Base-by-base conservation (phyloP, 2,113 vertebrate genomes). In the Rhizomys pruinosus region DNA sequence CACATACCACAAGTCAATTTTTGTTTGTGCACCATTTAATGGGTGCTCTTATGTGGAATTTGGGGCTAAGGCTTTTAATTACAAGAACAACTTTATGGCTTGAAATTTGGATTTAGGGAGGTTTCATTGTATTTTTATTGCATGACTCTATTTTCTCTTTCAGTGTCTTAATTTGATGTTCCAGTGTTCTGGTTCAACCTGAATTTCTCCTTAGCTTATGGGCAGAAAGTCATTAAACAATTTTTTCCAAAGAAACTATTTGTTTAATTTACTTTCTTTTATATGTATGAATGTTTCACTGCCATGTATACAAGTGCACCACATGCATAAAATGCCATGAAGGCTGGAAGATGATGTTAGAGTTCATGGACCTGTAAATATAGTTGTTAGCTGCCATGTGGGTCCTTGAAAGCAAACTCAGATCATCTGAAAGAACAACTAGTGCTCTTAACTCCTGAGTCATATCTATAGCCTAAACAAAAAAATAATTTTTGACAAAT, bases 1-100 rank as follows among this genome's bases (percentile, higher is more conserved):
- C 52, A 79, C 47, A 74, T 69, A 86, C 47, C 61, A 89, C 84
- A 73, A 81, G 61, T 86, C 72, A 78, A 71, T 90, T 93, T 93
- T 78, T 92, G 59, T 96, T 93, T 96, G 93, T 1, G 76, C 86
- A 82, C 11, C 27, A 81, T 89, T 92, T 94, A 94, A 91, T 69
- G 42, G 2, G 4, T 80, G 72, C 82, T 66, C 72, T 90, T 88
- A 47, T 76, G 76, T 61, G 71, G 13, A 73, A 86, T 42, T 89
- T 96, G 94, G 87, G 74, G 71, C 84, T 82, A 72, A 80, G n/a
- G 12, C 25, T 95, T 94, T 95, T 97, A 95, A 95, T 95, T 95
- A 91, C 69, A 84, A 87, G 76, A 95, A 86, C 39, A 96, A 86
- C 59, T 96, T 95, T 96, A 96, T 79, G 52, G 63, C 25, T 22